Conservation (phyloP, 1,140 invertebrate genomes). For the Camponotus floridanus region DNA sequence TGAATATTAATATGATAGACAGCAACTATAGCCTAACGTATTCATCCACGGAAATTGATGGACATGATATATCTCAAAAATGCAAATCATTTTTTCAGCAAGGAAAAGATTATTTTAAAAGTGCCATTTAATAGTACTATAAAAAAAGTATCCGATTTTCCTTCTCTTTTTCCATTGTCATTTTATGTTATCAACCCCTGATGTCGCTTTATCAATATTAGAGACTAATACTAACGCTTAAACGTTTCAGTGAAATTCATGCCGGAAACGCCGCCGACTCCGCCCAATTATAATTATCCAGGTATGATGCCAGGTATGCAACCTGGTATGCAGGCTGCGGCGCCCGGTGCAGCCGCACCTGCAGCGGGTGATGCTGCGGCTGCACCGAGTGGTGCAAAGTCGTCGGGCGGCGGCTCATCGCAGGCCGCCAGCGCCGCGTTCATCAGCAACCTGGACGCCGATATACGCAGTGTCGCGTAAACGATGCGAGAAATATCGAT, state of each 20-base stretch:
- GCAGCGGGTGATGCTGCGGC: conserved; percentile 45
- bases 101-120: background rate
- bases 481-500: background rate
- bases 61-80: background rate
- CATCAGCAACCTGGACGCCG: conserved; percentile 62
- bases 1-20: conserved; percentile 6
- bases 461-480: conserved; percentile 74
- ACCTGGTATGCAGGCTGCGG: too few species aligned
- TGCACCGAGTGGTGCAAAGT: conserved; percentile 56
- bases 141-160: background rate
- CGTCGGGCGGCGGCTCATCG: conserved; percentile 34
- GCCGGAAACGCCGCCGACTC: conserved; percentile 84
- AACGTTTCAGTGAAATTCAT: conserved; percentile 86
- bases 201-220: background rate
- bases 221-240: conserved; percentile 63
- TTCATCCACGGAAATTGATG: background rate
- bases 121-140: too few species aligned
- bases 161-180: background rate
- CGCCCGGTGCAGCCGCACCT: conserved; percentile 55
- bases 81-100: background rate
- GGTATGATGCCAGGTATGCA: conserved; percentile 54
- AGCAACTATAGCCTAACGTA: background rate
- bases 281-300: conserved; percentile 82
- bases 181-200: background rate
- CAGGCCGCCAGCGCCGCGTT: conserved; percentile 72